Base-by-base conservation (phyloP, 2,888 invertebrate species). In the Rotaria socialis region DNA sequence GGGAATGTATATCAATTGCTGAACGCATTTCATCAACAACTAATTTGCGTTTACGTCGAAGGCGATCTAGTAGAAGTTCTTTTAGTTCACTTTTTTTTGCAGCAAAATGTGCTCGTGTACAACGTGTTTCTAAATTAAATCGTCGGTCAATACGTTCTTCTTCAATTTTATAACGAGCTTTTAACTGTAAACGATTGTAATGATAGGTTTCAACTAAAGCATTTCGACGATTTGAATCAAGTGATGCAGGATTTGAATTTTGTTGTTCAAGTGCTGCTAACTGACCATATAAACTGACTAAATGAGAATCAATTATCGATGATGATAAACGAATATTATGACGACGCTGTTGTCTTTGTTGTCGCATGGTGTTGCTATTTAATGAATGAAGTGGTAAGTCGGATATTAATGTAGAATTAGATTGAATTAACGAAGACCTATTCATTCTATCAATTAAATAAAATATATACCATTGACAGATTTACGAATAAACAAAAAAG, bases 11-110 rank as follows among this genome's bases (percentile, higher is more conserved):
- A 67, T 67, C 67, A 67, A 67, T 67, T 19, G 67, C 67, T 19
- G 67, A 67, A 35, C 67, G 67, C 67, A 67, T 67, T 35, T 67
- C 67, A 35, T 67, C 67, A 35, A 67, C 67, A 67, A 67, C 67
- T 27, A 67, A 35, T 67, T 67, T 67, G 35, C 67, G 67, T 67
- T 67, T 67, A 67, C 67, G 67, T 67, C 67, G 67, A 67, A 67
- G 67, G 35, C 67, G 67, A 67, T 67, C 67, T 7, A 67, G 67
- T 35, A 67, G 35, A 35, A 67, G 11, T 67, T 67, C 67, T 67
- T 67, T 67, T 35, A 67, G 35, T 67, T 67, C 67, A 35, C 67
- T 67, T 35, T 67, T 67, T 67, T 67, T 67, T 3, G 67, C 5
- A 19, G 27, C 35, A 35, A 67, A 67, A 67, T 67, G 67, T 67